Base-by-base conservation (phyloP, 2,113 vertebrate species). In the Struthio camelus region DNA sequence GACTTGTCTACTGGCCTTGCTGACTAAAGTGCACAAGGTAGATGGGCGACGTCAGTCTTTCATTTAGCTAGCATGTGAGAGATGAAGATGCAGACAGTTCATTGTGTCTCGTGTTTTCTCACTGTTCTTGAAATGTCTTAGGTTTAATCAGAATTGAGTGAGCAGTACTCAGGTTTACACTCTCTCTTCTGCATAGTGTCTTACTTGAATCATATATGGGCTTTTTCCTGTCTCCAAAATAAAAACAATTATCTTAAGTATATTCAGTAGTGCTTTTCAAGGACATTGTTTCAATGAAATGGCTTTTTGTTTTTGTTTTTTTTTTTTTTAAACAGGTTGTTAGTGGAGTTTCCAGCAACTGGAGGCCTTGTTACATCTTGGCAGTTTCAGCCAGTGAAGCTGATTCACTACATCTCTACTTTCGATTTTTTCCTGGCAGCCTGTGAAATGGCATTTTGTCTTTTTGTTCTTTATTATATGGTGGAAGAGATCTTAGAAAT, bases 401-500 rank as follows among this genome's bases (percentile, higher is more conserved):
- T 99, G 90, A 98, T 99, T 80, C 98, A 98, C 53, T 99, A 99
- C 8, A 95, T 98, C 84, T 99, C 98, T 66, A 98, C 98, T 93
- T 99, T 99, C 97, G 99, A 99, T 97, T 99, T 99, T 98, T 99
- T 99, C 96, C 97, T 99, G 93, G 99, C 98, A 18, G 95, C 99
- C 90, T 99, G 99, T 93, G 99, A 99, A 97, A 98, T 99, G 87
- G 97, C 98, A 15, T 99, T 99, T 97, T 99, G 99, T 93, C 96
- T 99, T 28, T 99, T 99, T 96, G 97, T 99, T 95, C 96, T 99
- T 30, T 99, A 99, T 98, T 99, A 99, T 13, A 81, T 98, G 73
- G 99, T 99, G 97, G 99, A 99, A 97, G 99, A 99, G 92, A 97
- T 98, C 82, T 81, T 99, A 96, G 99, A 99, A 98, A 99, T 99